Percentiles rank a stretch among this genome's conserved stretches.
Conservation (phyloP, 2,888 invertebrate genomes). For the Nesidiocoris tenuis region DNA sequence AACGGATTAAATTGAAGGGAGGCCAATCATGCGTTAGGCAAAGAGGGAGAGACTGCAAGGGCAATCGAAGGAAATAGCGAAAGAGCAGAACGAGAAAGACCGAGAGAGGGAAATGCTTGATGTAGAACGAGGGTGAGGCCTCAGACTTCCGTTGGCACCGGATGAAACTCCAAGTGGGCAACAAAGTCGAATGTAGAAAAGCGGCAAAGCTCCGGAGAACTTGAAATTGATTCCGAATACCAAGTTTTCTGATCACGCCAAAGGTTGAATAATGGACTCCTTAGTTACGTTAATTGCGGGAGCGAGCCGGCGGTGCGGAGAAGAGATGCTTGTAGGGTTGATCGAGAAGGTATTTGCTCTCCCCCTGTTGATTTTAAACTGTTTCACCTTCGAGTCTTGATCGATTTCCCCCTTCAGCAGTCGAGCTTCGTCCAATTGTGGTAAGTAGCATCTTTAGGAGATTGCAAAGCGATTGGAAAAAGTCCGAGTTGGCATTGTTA, state of each 20-base stretch:
- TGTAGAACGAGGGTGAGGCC: not conserved
- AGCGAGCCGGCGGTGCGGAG: not conserved
- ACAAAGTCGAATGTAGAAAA: not conserved
- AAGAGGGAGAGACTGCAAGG: not conserved
- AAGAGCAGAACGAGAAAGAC: not conserved
- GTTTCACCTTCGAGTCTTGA: conserved; percentile 29
- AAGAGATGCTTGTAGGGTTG: not conserved
- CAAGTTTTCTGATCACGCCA: conserved; percentile 41
- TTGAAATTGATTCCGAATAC: conserved; percentile 30
- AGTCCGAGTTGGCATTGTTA: too few species aligned
- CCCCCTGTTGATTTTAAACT: conserved; percentile 37
- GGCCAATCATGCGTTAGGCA: not conserved
- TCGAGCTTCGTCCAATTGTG: not conserved
- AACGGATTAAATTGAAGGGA: not conserved
- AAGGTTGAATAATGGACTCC: conserved; percentile 42
- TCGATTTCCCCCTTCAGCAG: conserved; percentile 12
- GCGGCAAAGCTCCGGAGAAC: not conserved
- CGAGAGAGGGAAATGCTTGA: not conserved
- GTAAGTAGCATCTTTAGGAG: not conserved
- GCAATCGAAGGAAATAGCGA: not conserved
- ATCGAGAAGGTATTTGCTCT: not conserved
- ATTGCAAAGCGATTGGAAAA: too few species aligned
- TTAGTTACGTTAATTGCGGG: conserved; percentile 37
- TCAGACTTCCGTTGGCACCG: not conserved
- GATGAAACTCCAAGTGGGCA: not conserved